Conservation (phyloP, 1,140 invertebrate species). For the Heliconius eleuchia region DNA sequence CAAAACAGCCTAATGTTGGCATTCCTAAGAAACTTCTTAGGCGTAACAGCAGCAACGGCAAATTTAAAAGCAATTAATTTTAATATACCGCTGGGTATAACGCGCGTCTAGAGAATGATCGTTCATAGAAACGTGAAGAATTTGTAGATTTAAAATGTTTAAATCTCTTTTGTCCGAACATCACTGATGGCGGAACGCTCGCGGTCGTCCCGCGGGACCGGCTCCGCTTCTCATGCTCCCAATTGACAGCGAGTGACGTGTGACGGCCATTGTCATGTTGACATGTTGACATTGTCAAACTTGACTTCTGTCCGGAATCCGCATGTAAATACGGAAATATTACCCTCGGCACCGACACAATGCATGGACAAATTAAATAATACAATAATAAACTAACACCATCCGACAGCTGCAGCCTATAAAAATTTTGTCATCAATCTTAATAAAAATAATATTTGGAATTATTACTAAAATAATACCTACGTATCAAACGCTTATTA, state of each 20-base stretch:
- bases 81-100: conserved; percentile 34
- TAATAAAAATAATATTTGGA: not conserved
- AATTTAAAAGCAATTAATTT: conserved; percentile 46
- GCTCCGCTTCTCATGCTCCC: conserved; percentile 72
- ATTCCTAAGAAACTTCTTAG: conserved; percentile 32
- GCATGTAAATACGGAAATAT: conserved; percentile 79
- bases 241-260: conserved; percentile 75
- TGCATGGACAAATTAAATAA: conserved; percentile 79
- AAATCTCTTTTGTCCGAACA: conserved; percentile 50
- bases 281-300: conserved; percentile 79
- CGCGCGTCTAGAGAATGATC: conserved; percentile 60
- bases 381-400: conserved; percentile 68
- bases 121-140: conserved; percentile 59
- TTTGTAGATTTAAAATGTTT: conserved; percentile 54
- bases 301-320: conserved; percentile 79
- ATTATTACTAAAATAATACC: not conserved
- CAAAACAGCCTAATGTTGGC: not conserved
- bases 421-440: conserved; percentile 9
- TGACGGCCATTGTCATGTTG: conserved; percentile 75
- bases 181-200: conserved; percentile 25
- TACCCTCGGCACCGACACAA: conserved; percentile 65
- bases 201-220: conserved; percentile 38
- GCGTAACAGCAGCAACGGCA: conserved; percentile 36
- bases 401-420: conserved; percentile 57
- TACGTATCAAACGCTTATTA: too few relatives aligned